phyloP scores from a whole-genome alignment of 2,113 vertebrate genomes.

The Tachysurus vachellii region DNA sequence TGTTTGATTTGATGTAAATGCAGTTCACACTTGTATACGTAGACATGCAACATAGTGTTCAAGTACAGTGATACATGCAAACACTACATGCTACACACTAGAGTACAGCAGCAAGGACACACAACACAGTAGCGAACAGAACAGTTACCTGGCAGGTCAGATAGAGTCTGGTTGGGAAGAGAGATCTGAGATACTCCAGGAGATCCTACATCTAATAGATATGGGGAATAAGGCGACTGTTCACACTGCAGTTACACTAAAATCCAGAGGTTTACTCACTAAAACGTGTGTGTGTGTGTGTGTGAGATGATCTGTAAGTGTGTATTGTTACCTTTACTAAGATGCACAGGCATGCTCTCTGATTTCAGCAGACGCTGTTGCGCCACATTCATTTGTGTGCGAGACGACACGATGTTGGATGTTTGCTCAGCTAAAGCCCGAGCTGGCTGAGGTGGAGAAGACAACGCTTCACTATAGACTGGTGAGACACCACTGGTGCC shows the following conservation, averaged over 20 bases:
- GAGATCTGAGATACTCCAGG: slow-evolving; percentile 76
- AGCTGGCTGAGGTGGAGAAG: slow-evolving; percentile 56
- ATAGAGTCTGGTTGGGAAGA: slow-evolving; percentile 75
- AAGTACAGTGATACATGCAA: slow-evolving; percentile 12
- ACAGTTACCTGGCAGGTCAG: slow-evolving; percentile 83
- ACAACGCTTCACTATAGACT: slow-evolving; percentile 68
- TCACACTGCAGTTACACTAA: background rate
- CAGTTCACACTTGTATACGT: background rate
- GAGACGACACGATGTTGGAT: slow-evolving; percentile 48
- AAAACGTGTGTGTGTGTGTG: background rate
- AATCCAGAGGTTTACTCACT: background rate
- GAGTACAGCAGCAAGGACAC: background rate
- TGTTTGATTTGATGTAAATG: background rate
- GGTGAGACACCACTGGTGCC: slow-evolving; percentile 65
- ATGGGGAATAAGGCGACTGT: slow-evolving; percentile 56
- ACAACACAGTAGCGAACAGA: slow-evolving; percentile 58
- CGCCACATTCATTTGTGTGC: slow-evolving; percentile 33
- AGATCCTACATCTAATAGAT: slow-evolving; percentile 78
- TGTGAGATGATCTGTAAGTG: background rate
- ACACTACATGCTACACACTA: background rate
- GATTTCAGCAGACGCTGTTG: slow-evolving; percentile 92
- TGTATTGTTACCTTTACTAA: slow-evolving; percentile 86
- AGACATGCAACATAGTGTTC: background rate
- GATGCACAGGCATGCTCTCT: slow-evolving; percentile 94
- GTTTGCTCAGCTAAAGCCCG: slow-evolving; percentile 64